Percentiles rank a stretch among this genome's conserved stretches.
Conservation (phyloP, 2,797 vertebrate species). For the Mormyrops attenuatus region DNA sequence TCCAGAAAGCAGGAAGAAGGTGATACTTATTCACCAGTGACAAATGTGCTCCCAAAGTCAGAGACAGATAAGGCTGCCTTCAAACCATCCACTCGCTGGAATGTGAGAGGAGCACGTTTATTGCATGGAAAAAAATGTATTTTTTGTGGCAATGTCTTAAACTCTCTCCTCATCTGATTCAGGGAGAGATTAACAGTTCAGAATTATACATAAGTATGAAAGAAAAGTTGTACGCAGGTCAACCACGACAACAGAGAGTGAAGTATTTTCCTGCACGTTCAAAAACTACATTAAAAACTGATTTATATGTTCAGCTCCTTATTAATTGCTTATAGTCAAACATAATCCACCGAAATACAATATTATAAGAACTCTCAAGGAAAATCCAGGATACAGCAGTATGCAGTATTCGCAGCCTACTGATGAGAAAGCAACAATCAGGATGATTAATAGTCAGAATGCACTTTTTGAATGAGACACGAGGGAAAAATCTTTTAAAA, state of each 20-base stretch:
- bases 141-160: neutral
- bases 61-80: neutral
- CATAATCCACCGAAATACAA: neutral
- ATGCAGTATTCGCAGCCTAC: neutral
- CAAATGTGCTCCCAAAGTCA: neutral
- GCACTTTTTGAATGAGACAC: slow-evolving; percentile 1
- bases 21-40: slow-evolving; percentile 48
- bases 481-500: neutral
- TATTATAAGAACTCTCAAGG: neutral
- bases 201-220: neutral
- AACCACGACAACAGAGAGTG: neutral
- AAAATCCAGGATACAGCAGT: neutral
- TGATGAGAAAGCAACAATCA: neutral
- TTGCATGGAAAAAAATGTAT: neutral
- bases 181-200: neutral
- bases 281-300: neutral
- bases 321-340: neutral
- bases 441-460: neutral
- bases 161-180: neutral
- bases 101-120: neutral
- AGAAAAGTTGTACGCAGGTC: neutral
- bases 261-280: neutral
- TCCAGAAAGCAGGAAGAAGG: neutral
- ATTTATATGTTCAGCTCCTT: neutral
- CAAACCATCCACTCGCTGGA: neutral